phyloP scores from a whole-genome alignment of 2,888 invertebrate species.

The Rhingia campestris region DNA sequence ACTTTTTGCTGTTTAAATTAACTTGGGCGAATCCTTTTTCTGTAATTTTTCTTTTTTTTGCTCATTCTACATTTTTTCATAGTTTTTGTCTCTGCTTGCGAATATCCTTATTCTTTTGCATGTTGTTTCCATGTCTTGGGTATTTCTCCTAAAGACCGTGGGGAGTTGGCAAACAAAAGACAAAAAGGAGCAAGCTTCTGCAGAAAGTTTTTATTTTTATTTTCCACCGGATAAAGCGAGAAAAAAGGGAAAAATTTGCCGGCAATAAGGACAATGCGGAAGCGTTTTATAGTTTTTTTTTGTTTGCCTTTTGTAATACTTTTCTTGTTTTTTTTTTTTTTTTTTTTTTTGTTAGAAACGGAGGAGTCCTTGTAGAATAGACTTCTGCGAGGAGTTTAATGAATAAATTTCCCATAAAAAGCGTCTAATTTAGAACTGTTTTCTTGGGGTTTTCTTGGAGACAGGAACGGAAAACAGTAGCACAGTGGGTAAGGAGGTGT shows the following conservation, averaged over 20 bases:
- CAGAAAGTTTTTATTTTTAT: constrained; percentile 48
- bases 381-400: constrained; percentile 70
- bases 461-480: neutral
- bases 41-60: constrained; percentile 15
- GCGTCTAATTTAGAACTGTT: constrained; percentile 73
- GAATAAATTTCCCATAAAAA: constrained; percentile 74
- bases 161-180: constrained; percentile 38
- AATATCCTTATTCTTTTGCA: constrained; percentile 32
- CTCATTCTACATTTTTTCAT: constrained; percentile 10
- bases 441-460: constrained; percentile 51
- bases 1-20: constrained; percentile 71
- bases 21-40: constrained; percentile 63
- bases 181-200: constrained; percentile 48
- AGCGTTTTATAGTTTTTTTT: constrained; percentile 64
- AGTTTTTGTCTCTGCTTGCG: constrained; percentile 56
- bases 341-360: constrained; percentile 29
- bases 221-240: constrained; percentile 2
- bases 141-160: constrained; percentile 35
- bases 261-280: constrained; percentile 74
- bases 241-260: constrained; percentile 58
- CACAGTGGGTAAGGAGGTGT: neutral
- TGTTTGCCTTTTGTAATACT: neutral
- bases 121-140: constrained; percentile 65
- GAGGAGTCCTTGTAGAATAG: constrained; percentile 59
- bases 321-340: constrained; percentile 26